Percentiles rank a stretch among this genome's conserved stretches.
Conservation (phyloP, 1,140 invertebrate genomes). For the Harpegnathos saltator region DNA sequence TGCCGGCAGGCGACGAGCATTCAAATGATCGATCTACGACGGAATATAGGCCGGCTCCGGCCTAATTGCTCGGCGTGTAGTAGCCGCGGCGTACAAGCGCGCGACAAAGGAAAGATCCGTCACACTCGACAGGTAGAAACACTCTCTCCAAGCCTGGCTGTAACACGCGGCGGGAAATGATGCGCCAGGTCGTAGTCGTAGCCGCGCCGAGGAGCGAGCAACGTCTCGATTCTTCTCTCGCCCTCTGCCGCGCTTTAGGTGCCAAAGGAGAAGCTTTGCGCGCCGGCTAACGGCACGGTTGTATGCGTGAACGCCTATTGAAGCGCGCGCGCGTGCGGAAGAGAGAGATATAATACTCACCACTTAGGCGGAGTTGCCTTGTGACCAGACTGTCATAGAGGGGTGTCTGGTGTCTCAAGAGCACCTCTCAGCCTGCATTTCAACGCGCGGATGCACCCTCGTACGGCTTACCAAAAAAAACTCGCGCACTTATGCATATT, state of each 20-base stretch:
- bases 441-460: constrained; percentile 36
- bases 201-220: constrained; percentile 47
- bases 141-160: constrained; percentile 47
- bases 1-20: background rate
- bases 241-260: constrained; percentile 40
- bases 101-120: constrained; percentile 25
- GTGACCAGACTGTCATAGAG: constrained; percentile 76
- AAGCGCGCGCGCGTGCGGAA: constrained; percentile 55
- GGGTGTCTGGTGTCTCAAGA: constrained; percentile 81
- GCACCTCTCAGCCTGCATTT: constrained; percentile 71
- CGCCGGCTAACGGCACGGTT: constrained; percentile 59
- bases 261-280: constrained; percentile 66
- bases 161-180: constrained; percentile 62
- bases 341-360: constrained; percentile 80
- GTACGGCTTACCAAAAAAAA: constrained; percentile 64
- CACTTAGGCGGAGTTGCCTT: constrained; percentile 77
- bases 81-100: constrained; percentile 18
- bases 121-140: constrained; percentile 37
- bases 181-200: constrained; percentile 40
- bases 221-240: constrained; percentile 41
- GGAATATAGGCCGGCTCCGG: background rate
- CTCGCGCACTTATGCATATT: constrained; percentile 50
- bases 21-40: background rate
- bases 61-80: background rate
- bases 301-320: constrained; percentile 75